Base-by-base conservation (phyloP, 2,797 vertebrate genomes). In the Taenioides sp. region DNA sequence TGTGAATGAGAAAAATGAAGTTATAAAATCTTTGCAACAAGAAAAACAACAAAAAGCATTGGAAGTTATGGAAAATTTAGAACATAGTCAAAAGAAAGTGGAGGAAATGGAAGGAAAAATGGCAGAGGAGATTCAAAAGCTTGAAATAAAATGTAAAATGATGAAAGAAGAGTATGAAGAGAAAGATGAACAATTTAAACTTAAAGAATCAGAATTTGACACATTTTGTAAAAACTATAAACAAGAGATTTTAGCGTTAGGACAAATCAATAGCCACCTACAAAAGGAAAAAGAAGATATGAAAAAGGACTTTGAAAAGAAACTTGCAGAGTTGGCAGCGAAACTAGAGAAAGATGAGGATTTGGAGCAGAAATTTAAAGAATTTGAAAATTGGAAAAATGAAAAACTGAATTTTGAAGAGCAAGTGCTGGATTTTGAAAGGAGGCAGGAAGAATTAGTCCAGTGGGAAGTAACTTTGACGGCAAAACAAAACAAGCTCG, bases 61-160 rank as follows among this genome's bases (percentile, higher is more conserved):
- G 4, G 80, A 77, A 0, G 7, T 85, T 14, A 52, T 23, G 0
- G 77, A 77, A 31, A 80, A 83, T 25, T 78, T 77, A 0, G 55
- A 78, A 1, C 74, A 86, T 47, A 80, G 67, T 25, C 78, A 40
- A 47, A 72, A 55, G 59, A 76, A 2, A 11, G 73, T 74, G 0
- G 71, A 80, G 9, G 78, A 77, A 43, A 83, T 93, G 67, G 73
- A 75, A 71, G 80, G 88, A n/a, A 78, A 75, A 69, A 76, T 89
- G 62, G 77, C 58, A 17, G 82, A 87, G 14, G 86, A 91, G 68
- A 27, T 52, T 0, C 77, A 87, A 0, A 73, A 73, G 6, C 71
- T 92, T 5, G 66, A 18, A 27, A 2, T 59, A 0, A 86, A 79
- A 66, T 86, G 67, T 22, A 80, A 89, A 59, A 75, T 87, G 61